Conservation (phyloP, 2,797 vertebrate species). For the Thunnus albacares region DNA sequence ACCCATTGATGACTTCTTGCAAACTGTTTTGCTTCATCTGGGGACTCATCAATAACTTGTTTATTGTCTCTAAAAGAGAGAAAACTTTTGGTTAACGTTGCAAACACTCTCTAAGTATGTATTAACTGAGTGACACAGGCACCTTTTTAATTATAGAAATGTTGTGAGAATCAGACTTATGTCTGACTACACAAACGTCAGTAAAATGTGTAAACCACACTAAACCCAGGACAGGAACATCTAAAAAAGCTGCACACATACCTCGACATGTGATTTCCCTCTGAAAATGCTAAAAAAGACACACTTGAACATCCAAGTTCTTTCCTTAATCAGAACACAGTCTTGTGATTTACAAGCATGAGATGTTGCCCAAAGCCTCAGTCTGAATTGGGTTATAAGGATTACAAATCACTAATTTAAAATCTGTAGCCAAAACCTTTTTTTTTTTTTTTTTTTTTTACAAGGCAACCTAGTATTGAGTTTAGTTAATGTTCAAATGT, state of each 20-base stretch:
- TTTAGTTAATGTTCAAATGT: constrained; percentile 10
- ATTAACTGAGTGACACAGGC: not conserved
- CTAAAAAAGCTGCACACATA: constrained; percentile 10
- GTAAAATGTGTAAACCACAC: constrained; percentile 18
- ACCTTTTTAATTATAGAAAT: constrained; percentile 29
- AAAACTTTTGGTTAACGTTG: not conserved
- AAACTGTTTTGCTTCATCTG: not conserved
- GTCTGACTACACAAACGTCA: not conserved
- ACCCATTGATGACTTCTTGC: not conserved
- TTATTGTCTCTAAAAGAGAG: not conserved
- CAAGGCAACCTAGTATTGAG: not conserved
- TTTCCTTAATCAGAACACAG: constrained; percentile 26
- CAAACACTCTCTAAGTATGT: not conserved
- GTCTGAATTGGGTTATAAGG: constrained; percentile 7
- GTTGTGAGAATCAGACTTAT: constrained; percentile 22
- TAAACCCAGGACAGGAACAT: constrained; percentile 14
- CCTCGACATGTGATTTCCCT: not conserved
- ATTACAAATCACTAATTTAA: constrained; percentile 11
- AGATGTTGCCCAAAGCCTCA: not conserved
- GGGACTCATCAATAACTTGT: not conserved
- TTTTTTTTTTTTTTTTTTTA: not conserved
- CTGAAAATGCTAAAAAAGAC: constrained; percentile 20
- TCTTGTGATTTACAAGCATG: constrained; percentile 41
- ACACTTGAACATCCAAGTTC: not conserved
- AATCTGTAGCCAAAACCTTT: not conserved